Base-by-base conservation (phyloP, 2,888 invertebrate species). In the Cetonia aurata region DNA sequence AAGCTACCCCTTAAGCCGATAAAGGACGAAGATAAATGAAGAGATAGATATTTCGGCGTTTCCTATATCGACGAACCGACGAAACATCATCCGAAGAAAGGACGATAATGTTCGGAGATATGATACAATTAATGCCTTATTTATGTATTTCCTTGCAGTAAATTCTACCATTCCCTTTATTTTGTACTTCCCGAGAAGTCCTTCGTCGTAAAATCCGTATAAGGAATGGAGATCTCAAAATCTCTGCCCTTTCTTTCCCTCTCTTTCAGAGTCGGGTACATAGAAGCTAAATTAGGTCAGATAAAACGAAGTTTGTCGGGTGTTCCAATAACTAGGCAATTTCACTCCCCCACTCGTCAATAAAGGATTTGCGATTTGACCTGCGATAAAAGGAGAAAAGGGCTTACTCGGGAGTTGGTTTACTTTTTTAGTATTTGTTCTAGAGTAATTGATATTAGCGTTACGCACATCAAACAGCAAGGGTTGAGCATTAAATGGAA, bases 51-150 rank as follows among this genome's bases (percentile, higher is more conserved):
- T 46, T 46, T 19, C 13, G 60, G 31, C 60, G 46, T 60, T 46
- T 60, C 15, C 41, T n/a, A 33, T 31, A 9, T 25, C 10, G n/a
- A 56, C 46, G 37, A 48, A 48, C n/a, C 48, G 15, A 48, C 31
- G 31, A 48, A 62, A 48, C n/a, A 62, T 4, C 4, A 25, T 25
- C 25, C 46, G 48, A 41, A 56, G 19, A 13, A 25, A 25, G 33
- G 62, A 33, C 46, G 31, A 48, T 62, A 62, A 62, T 25, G 15
- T 50, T 31, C 37, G 9, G 13, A 33, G 48, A 62, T 56, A 62
- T 62, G 25, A 13, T 48, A 50, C 17, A 48, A 48, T 62, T 62
- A 48, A 62, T 48, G 62, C 13, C 37, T 37, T 56, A 56, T 56
- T 56, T 56, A 56, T 56, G 56, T 56, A 56, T 56, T 56, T 41